These are phyloP conservation scores for Plebejus argus DNA, from an alignment of 2,888 invertebrate species.

Conservation along the genomic window DNA sequence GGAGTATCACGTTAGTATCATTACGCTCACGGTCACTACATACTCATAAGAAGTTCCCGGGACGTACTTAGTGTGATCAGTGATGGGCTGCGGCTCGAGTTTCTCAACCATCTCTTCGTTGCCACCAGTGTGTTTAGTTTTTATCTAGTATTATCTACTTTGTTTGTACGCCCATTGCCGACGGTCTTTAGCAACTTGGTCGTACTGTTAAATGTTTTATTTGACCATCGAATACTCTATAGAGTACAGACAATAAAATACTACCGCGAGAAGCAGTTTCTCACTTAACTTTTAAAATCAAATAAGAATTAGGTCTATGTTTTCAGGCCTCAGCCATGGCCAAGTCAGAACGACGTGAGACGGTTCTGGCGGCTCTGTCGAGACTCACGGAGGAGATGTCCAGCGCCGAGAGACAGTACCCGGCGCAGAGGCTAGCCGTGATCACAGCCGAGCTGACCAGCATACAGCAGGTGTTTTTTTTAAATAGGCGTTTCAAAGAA, in stretches of 20 bases:
- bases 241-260: too few species aligned
- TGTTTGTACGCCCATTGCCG: too few species aligned
- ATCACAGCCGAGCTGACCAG: slow-evolving; percentile 64
- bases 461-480: slow-evolving; percentile 45
- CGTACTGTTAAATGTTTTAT: too few species aligned
- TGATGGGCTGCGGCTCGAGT: slow-evolving; percentile 69
- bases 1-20: neutral
- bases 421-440: slow-evolving; percentile 63
- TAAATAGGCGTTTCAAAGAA: neutral
- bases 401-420: slow-evolving; percentile 51
- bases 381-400: neutral
- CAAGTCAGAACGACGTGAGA: neutral
- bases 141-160: neutral
- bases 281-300: too few species aligned
- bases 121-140: slow-evolving; percentile 49
- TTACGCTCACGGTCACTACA: neutral
- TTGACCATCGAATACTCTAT: too few species aligned
- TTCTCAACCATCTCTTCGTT: slow-evolving; percentile 51
- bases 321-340: neutral
- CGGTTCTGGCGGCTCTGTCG: neutral
- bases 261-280: too few species aligned
- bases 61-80: too few species aligned
- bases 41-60: neutral
- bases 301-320: neutral
- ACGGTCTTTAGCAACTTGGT: too few species aligned